Percentiles rank a stretch among this genome's conserved stretches.
These are phyloP conservation scores for Caenorhabditis virilis DNA, from an alignment of 2,888 invertebrate species.

Conservation along the genomic window DNA sequence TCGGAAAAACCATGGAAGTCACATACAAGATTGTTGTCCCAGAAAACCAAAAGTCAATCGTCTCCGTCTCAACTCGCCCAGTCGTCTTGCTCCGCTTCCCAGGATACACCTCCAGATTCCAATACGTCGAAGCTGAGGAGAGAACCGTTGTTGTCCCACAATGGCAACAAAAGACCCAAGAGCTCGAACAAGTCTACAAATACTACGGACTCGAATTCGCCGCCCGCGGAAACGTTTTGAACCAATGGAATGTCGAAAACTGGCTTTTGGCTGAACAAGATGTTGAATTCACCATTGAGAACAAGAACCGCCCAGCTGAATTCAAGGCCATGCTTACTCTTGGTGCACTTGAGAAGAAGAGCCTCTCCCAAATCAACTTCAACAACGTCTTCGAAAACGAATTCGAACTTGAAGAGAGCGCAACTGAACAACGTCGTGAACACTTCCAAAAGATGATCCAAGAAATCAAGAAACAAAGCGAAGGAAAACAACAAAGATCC, in stretches of 20 bases:
- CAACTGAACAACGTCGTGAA: slow-evolving; percentile 30
- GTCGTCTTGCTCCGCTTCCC: slow-evolving; percentile 48
- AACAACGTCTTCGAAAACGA: slow-evolving; percentile 42
- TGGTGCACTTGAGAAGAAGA: slow-evolving; percentile 13
- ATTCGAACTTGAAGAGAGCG: slow-evolving; percentile 17
- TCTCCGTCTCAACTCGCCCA: slow-evolving; percentile 49
- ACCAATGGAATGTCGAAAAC: slow-evolving; percentile 29
- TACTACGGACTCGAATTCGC: slow-evolving; percentile 42
- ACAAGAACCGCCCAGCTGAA: slow-evolving; percentile 34
- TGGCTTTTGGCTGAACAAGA: slow-evolving; percentile 52
- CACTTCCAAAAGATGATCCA: slow-evolving; percentile 35
- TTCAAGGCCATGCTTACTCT: slow-evolving; percentile 19
- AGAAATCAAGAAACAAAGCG: slow-evolving; percentile 22
- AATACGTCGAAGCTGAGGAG: slow-evolving; percentile 49
- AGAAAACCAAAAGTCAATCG: slow-evolving; percentile 39
- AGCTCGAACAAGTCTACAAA: slow-evolving; percentile 29
- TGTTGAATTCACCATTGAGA: slow-evolving; percentile 44
- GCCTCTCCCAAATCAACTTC: slow-evolving; percentile 19
- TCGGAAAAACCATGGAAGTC: slow-evolving; percentile 10
- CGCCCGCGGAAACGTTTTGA: slow-evolving; percentile 44
- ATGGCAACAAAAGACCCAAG: slow-evolving; percentile 34
- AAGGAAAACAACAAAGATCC: slow-evolving; percentile 25
- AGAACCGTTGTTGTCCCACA: slow-evolving; percentile 47
- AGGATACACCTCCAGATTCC: slow-evolving; percentile 27
- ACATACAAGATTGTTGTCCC: slow-evolving; percentile 32